Evolutionary conservation across 2,113 vertebrate species (phyloP).

Genomic region (Azemiops feae): DNA sequence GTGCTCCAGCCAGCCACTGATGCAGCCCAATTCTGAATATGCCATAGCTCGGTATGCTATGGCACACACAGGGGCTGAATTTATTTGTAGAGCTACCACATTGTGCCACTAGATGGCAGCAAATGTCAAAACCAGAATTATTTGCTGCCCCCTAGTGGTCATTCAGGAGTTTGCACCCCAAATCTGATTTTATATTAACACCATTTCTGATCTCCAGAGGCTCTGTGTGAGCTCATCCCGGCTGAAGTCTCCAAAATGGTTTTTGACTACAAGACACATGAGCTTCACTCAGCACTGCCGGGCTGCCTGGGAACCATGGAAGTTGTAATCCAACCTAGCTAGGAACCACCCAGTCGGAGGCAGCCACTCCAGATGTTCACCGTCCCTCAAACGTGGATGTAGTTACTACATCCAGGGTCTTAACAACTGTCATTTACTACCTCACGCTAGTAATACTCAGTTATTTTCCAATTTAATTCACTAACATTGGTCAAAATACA

Average conservation of each 20-base stretch:
- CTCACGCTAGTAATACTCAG: not conserved
- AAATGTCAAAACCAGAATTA: not conserved
- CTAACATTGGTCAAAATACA: conserved; percentile 10
- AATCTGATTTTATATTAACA: not conserved
- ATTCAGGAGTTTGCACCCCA: not conserved
- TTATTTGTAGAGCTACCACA: not conserved
- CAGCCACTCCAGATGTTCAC: not conserved
- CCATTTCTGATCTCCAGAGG: not conserved
- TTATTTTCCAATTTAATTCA: conserved; percentile 17
- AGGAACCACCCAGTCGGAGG: not conserved
- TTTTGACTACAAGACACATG: not conserved
- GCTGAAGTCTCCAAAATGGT: not conserved
- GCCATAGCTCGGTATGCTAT: no score
- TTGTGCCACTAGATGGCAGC: not conserved
- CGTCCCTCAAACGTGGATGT: not conserved
- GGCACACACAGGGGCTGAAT: not conserved
- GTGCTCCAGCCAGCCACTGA: no score
- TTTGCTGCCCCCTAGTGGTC: not conserved
- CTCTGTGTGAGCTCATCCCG: not conserved
- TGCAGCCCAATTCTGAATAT: no score
- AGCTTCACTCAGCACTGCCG: not conserved
- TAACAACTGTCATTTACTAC: not conserved
- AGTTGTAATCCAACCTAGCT: not conserved
- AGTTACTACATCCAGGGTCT: not conserved
- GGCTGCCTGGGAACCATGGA: not conserved